These are phyloP conservation scores for Heptranchias perlo DNA, from an alignment of 2,113 vertebrate genomes.

Conservation along the genomic window DNA sequence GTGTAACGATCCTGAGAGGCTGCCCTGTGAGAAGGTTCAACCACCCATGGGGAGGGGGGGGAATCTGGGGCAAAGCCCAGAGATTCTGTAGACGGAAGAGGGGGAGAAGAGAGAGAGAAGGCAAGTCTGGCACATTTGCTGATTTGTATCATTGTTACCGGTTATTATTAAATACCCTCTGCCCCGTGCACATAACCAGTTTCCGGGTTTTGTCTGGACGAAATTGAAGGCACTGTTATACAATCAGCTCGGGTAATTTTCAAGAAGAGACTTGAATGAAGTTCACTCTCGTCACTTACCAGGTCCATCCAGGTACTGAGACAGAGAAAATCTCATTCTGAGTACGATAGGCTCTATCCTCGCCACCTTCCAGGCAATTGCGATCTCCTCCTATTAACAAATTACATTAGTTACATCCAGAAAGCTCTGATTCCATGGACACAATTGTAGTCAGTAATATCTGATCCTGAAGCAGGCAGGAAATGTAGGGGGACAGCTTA, in stretches of 20 bases:
- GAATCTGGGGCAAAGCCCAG: neutral
- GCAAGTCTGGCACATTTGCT: too few relatives aligned
- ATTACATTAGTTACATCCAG: neutral
- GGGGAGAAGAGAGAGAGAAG: neutral
- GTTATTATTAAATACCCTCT: neutral
- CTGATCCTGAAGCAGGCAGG: neutral
- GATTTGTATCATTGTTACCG: neutral
- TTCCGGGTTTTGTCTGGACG: neutral
- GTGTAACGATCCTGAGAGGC: too few relatives aligned
- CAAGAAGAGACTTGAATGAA: neutral
- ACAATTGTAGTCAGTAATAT: neutral
- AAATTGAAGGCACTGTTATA: neutral
- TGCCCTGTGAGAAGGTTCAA: neutral
- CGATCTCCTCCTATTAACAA: conserved; percentile 84
- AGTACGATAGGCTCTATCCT: conserved; percentile 91
- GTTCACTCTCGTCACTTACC: conserved; percentile 62
- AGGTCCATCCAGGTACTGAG: conserved; percentile 97
- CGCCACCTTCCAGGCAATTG: conserved; percentile 97
- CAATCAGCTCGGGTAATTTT: neutral
- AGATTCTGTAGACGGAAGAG: too few relatives aligned
- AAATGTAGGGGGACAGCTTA: neutral
- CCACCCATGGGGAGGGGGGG: neutral
- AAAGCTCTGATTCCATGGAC: neutral
- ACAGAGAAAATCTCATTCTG: conserved; percentile 92
- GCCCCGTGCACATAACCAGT: too few relatives aligned